Conservation (phyloP, 2,797 vertebrate genomes). For the Podarcis siculus region DNA sequence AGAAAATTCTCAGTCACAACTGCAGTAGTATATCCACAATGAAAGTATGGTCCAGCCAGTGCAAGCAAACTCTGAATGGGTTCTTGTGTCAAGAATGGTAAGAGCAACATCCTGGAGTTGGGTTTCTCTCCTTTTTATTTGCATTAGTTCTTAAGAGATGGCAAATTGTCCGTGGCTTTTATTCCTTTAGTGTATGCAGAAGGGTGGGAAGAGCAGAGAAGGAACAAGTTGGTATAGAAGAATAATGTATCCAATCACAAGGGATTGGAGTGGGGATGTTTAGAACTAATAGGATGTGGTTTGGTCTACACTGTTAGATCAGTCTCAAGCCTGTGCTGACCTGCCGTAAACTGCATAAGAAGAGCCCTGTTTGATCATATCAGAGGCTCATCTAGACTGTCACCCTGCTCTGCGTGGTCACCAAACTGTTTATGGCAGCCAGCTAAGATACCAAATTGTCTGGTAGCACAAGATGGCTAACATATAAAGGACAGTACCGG, state of each 20-base stretch:
- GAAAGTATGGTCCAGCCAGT: constrained; percentile 11
- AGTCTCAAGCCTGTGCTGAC: neutral
- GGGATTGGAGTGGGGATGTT: neutral
- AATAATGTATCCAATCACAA: neutral
- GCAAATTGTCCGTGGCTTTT: neutral
- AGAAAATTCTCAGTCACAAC: neutral
- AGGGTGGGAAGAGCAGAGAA: neutral
- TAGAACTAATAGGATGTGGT: constrained; percentile 15
- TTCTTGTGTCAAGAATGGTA: neutral
- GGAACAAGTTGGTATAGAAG: neutral
- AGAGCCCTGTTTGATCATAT: neutral
- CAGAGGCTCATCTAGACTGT: neutral
- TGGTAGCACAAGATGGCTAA: neutral
- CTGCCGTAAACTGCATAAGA: neutral
- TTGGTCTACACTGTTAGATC: neutral
- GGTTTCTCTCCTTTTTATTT: constrained; percentile 26
- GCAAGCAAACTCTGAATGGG: constrained; percentile 32
- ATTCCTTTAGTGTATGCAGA: neutral
- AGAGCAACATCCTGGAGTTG: constrained; percentile 32
- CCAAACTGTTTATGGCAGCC: too few relatives aligned
- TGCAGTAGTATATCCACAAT: constrained; percentile 26
- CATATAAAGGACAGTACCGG: too few relatives aligned
- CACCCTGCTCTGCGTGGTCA: neutral
- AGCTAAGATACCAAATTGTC: neutral
- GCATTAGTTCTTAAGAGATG: neutral